A percentile compares a stretch with the other conserved stretches of the same genome.
phyloP scores from a whole-genome alignment of 2,888 invertebrate genomes.

The Onchidella celtica region DNA sequence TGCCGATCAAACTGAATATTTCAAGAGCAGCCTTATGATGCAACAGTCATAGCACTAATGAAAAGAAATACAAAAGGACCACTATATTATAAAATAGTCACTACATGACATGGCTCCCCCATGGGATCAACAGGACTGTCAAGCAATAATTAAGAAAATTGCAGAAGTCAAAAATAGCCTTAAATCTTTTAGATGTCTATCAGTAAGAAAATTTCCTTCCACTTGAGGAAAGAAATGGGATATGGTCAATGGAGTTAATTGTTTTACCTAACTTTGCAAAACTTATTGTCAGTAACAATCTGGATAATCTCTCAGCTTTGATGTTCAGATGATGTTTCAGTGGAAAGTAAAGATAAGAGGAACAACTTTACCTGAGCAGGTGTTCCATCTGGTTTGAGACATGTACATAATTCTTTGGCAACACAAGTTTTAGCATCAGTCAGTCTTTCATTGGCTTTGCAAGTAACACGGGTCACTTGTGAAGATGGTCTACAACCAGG shows the following conservation, averaged over 20 bases:
- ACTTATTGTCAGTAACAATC: no score
- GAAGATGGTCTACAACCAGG: slow-evolving; percentile 63
- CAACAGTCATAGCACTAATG: background rate
- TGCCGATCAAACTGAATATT: background rate
- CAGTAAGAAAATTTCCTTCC: no score
- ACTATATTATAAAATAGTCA: background rate
- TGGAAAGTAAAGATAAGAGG: no score
- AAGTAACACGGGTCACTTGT: background rate
- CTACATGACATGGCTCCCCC: background rate
- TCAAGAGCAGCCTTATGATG: background rate
- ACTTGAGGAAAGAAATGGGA: no score
- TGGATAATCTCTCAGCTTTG: no score
- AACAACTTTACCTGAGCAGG: slow-evolving; percentile 84
- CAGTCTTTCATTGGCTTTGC: slow-evolving; percentile 35
- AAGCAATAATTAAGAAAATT: background rate
- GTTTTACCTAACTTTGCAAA: no score
- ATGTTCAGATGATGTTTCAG: no score
- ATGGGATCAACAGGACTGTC: background rate
- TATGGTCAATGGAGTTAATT: no score
- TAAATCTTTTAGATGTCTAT: no score
- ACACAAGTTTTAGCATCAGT: slow-evolving; percentile 86
- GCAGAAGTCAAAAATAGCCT: no score
- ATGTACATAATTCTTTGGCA: slow-evolving; percentile 87
- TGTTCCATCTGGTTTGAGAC: slow-evolving; percentile 85
- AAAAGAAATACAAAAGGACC: background rate